Conservation (phyloP, 2,888 invertebrate species). For the Mantis religiosa region DNA sequence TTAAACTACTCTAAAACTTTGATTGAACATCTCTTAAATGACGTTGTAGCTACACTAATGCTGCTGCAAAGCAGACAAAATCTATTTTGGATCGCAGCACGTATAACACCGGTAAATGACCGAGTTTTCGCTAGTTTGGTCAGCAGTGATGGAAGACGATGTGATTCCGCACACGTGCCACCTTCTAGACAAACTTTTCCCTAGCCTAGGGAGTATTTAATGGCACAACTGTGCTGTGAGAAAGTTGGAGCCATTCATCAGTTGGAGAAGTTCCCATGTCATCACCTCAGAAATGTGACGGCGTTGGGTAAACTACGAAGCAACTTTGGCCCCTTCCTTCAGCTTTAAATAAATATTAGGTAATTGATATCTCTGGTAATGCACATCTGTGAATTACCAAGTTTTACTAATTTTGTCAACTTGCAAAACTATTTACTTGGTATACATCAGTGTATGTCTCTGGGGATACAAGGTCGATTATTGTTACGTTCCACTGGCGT, state of each 20-base stretch:
- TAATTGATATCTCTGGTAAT: not conserved
- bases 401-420: no score
- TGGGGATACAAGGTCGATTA: no score
- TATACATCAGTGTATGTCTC: no score
- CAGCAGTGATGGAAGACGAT: not conserved
- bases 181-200: not conserved
- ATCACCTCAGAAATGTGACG: not conserved
- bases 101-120: not conserved
- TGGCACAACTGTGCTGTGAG: not conserved
- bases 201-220: not conserved
- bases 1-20: no score
- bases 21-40: no score
- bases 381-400: not conserved
- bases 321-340: not conserved
- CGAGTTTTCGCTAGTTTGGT: not conserved
- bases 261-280: not conserved
- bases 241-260: not conserved
- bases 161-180: not conserved
- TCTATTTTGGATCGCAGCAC: no score
- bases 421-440: no score
- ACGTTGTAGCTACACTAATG: no score
- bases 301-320: no score
- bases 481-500: no score
- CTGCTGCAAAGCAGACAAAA: no score
- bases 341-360: not conserved